Evolutionary conservation across 2,797 vertebrate species (phyloP), one percentile per base, ranked within the genome.

Genomic region (Gallinago nigripennis): DNA sequence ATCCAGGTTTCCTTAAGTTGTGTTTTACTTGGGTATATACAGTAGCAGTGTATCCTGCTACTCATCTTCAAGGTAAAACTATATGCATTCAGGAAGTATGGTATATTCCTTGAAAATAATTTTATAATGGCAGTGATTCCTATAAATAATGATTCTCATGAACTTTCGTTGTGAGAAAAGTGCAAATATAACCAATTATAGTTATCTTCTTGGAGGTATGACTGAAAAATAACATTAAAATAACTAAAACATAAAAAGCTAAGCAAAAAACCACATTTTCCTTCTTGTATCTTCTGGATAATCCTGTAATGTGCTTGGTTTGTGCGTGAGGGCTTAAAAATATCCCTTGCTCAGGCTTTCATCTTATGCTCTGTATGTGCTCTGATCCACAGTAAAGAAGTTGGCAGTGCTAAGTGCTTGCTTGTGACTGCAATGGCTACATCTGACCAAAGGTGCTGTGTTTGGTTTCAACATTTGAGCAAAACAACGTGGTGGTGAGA

Each of bases 251-350:
- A 12, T 20, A 19, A 94, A 83, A 87, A 94, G 31, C 60, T 86
- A 86, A 92, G 77, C 45, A 96, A 95, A 80, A 56, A 60, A 43
- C 72, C 20, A 78, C 25, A 35, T 91, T 96, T 96, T 95, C 56
- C 39, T 76, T 69, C 30, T 72, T 48, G 5, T 94, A 46, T 77
- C 48, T 92, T 92, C 72, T 90, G 92, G 85, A 90, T 94, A 72
- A 71, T 70, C 15, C 39, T 92, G 33, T 91, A 71, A 88, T 95
- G 90, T 93, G 78, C 92, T 96, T 61, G 80, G 50, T 27, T 80
- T 41, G 8, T 86, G 43, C 50, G 37, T 72, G 48, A 68, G 66
- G 33, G 30, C 7, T 77, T 86, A 82, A 81, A 75, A 43, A 87
- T 70, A 58, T 82, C 53, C 15, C 18, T 75, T 4, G 6, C 73